A percentile compares a stretch with the other conserved stretches of the same genome.
phyloP scores from a whole-genome alignment of 2,888 invertebrate genomes.

The Dicyrtoma fusca region DNA sequence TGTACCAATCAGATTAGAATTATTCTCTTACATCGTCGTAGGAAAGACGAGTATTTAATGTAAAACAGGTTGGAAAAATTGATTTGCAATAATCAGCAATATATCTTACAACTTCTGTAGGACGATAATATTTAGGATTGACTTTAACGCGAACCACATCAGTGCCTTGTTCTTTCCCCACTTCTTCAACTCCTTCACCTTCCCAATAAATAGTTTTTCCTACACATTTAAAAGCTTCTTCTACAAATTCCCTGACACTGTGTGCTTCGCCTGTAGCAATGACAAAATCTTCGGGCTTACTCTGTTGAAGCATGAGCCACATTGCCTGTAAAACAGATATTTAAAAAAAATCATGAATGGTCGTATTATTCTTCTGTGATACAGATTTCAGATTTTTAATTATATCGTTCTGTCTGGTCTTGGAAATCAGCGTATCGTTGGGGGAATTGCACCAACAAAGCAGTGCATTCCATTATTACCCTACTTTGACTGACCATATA shows the following conservation, averaged over 20 bases:
- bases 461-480: too few relatives aligned
- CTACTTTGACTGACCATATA: too few relatives aligned
- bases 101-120: conserved; percentile 88
- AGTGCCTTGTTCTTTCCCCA: conserved; percentile 73
- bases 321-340: conserved; percentile 81
- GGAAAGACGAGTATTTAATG: too few relatives aligned
- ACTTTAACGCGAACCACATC: conserved; percentile 80
- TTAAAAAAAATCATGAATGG: too few relatives aligned
- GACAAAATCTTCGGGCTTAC: conserved; percentile 91
- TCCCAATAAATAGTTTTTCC: conserved; percentile 83
- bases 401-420: too few relatives aligned
- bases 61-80: not conserved
- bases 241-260: conserved; percentile 95
- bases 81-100: not conserved
- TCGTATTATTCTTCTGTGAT: too few relatives aligned
- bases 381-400: too few relatives aligned
- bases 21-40: too few relatives aligned
- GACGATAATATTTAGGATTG: conserved; percentile 93
- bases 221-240: conserved; percentile 82
- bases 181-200: conserved; percentile 81
- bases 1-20: not conserved
- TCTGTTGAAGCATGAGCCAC: conserved; percentile 98
- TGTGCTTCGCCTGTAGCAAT: conserved; percentile 95
- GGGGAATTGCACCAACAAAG: too few relatives aligned
- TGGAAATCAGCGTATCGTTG: too few relatives aligned